Evolutionary conservation across 1,140 invertebrate species (phyloP).

Genomic region (Drosophila asahinai): DNA sequence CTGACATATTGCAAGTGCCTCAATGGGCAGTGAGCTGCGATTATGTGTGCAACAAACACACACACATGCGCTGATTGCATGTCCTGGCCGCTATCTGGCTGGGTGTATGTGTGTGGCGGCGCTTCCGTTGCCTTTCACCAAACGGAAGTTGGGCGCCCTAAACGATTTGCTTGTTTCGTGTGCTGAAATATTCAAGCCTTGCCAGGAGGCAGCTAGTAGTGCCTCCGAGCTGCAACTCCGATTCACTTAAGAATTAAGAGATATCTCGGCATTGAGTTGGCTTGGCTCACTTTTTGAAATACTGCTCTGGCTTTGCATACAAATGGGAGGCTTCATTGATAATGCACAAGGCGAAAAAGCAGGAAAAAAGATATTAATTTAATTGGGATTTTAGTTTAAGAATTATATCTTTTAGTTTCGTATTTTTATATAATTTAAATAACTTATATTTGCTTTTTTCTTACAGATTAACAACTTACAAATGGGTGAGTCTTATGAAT

Average conservation of each 20-base stretch:
- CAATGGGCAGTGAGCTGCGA: slow-evolving; percentile 76
- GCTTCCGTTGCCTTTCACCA: slow-evolving; percentile 70
- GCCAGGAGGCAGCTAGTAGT: slow-evolving; percentile 14
- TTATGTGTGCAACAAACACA: slow-evolving; percentile 66
- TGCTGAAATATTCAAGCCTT: slow-evolving; percentile 67
- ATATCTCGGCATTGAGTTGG: slow-evolving; percentile 43
- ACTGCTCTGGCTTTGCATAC: slow-evolving; percentile 35
- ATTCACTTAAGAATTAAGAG: slow-evolving; percentile 76
- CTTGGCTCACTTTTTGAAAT: slow-evolving; percentile 39
- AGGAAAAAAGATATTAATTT: neutral
- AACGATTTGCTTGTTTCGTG: slow-evolving; percentile 81
- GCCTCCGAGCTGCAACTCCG: slow-evolving; percentile 14
- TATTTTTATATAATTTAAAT: neutral
- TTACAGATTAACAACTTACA: neutral
- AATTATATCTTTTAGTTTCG: neutral
- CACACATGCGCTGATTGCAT: slow-evolving; percentile 52
- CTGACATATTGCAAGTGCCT: slow-evolving; percentile 81
- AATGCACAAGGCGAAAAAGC: slow-evolving; percentile 9
- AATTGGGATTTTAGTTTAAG: too few species aligned
- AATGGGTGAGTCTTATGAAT: neutral
- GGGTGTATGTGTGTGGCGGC: slow-evolving; percentile 34
- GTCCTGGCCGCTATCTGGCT: slow-evolving; percentile 38
- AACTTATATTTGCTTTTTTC: neutral
- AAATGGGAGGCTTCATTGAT: slow-evolving; percentile 38
- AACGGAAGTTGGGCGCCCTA: slow-evolving; percentile 75